Conservation (phyloP, 92 coral and sea anemone genomes). For the Actinernus sp. region DNA sequence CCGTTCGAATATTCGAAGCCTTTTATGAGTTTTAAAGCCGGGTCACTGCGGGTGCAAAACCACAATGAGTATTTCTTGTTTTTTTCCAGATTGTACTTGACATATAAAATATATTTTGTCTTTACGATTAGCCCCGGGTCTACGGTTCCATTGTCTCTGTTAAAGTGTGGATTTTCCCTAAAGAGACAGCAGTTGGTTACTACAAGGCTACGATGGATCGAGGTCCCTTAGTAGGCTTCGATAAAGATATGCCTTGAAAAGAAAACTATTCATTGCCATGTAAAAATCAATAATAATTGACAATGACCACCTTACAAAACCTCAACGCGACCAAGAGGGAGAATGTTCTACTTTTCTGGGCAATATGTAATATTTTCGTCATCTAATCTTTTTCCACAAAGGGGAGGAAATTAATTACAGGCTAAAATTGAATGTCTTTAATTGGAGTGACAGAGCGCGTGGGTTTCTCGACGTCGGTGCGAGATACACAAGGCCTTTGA, state of each 20-base stretch:
- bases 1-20: background rate
- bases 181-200: too few species aligned
- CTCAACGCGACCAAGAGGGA: slow-evolving; percentile 8
- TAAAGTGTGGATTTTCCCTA: too few species aligned
- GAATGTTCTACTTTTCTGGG: background rate
- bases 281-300: background rate
- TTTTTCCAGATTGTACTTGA: too few species aligned
- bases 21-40: background rate
- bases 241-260: too few species aligned
- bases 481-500: slow-evolving; percentile 16
- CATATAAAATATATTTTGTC: too few species aligned
- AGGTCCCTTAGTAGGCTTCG: too few species aligned
- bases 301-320: too few species aligned
- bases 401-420: slow-evolving; percentile 22
- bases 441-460: slow-evolving; percentile 23
- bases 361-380: slow-evolving; percentile 4
- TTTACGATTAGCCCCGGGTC: too few species aligned
- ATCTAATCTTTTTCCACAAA: slow-evolving; percentile 4
- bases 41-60: background rate
- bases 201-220: too few species aligned
- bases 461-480: slow-evolving; percentile 8
- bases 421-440: slow-evolving; percentile 25
- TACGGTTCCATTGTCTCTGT: too few species aligned
- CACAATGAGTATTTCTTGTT: too few species aligned
- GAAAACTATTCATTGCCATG: too few species aligned